Percentiles rank a stretch among this genome's conserved stretches.
Conservation (phyloP, 2,888 invertebrate genomes). For the Nomada lathburiana region DNA sequence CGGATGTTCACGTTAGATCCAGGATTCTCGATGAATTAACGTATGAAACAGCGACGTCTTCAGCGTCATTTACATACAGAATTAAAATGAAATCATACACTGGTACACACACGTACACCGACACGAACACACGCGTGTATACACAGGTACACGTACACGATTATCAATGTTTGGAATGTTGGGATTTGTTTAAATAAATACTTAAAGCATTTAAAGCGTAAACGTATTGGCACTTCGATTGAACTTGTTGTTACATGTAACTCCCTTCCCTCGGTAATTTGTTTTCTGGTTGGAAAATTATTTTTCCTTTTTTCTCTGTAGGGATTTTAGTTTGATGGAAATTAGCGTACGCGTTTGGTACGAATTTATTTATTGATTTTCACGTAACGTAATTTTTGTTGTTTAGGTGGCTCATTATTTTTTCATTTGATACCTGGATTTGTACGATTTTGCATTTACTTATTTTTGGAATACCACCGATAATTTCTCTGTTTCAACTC, state of each 20-base stretch:
- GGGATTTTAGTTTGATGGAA: no score
- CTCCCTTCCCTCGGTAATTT: not conserved
- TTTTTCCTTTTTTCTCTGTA: no score
- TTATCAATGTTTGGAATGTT: constrained; percentile 82
- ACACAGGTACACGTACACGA: constrained; percentile 61
- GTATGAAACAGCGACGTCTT: constrained; percentile 38
- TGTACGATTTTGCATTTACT: constrained; percentile 1
- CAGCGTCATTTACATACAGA: constrained; percentile 56
- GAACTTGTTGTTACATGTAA: not conserved
- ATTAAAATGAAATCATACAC: constrained; percentile 39
- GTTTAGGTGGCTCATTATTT: not conserved
- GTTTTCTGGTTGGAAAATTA: not conserved
- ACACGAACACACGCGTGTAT: constrained; percentile 28
- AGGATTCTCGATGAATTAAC: constrained; percentile 53
- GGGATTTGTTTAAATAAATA: constrained; percentile 82
- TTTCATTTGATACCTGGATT: not conserved
- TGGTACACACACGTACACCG: constrained; percentile 28
- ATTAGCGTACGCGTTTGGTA: no score
- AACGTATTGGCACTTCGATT: constrained; percentile 21
- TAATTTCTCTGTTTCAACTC: not conserved
- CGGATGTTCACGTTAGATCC: constrained; percentile 6
- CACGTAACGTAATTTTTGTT: no score
- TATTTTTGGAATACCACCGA: not conserved
- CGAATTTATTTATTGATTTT: no score
- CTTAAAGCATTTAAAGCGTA: constrained; percentile 76